Evolutionary conservation across 2,113 vertebrate genomes (phyloP).

Genomic region (Alectura lathami): DNA sequence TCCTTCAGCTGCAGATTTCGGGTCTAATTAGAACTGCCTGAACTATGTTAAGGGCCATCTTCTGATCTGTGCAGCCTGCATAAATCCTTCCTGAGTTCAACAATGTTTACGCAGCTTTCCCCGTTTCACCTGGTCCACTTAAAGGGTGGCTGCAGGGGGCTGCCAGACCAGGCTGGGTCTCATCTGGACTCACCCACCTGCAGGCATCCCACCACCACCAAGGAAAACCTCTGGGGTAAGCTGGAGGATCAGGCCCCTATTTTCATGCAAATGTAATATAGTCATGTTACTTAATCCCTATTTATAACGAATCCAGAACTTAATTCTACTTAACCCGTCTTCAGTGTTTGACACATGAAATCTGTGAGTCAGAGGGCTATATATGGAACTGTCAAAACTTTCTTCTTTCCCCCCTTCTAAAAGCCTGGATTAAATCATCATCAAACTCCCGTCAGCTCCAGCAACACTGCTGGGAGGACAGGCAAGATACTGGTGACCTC

Average conservation of each 20-base stretch:
- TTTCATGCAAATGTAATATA: slow-evolving; percentile 55
- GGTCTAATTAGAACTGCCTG: slow-evolving; percentile 54
- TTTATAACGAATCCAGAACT: slow-evolving; percentile 72
- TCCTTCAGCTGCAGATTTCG: slow-evolving; percentile 52
- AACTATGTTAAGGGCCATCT: slow-evolving; percentile 7
- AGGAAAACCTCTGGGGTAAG: neutral
- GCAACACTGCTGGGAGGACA: neutral
- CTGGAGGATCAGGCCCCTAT: slow-evolving; percentile 13
- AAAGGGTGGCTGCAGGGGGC: neutral
- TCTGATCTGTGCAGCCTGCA: neutral
- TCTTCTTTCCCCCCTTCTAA: slow-evolving; percentile 31
- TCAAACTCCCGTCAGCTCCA: neutral
- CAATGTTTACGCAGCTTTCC: neutral
- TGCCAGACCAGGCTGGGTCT: neutral
- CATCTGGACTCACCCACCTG: neutral
- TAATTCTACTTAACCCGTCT: slow-evolving; percentile 75
- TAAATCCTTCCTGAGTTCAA: neutral
- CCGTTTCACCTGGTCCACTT: accelerated
- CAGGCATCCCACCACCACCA: accelerated
- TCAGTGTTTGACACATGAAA: slow-evolving; percentile 68
- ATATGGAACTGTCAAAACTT: slow-evolving; percentile 60
- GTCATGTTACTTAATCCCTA: slow-evolving; percentile 62
- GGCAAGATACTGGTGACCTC: neutral
- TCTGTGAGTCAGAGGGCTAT: slow-evolving; percentile 70
- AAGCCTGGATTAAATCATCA: slow-evolving; percentile 33